phyloP scores from a whole-genome alignment of 1,140 invertebrate genomes.

The Magallana ariakensis region DNA sequence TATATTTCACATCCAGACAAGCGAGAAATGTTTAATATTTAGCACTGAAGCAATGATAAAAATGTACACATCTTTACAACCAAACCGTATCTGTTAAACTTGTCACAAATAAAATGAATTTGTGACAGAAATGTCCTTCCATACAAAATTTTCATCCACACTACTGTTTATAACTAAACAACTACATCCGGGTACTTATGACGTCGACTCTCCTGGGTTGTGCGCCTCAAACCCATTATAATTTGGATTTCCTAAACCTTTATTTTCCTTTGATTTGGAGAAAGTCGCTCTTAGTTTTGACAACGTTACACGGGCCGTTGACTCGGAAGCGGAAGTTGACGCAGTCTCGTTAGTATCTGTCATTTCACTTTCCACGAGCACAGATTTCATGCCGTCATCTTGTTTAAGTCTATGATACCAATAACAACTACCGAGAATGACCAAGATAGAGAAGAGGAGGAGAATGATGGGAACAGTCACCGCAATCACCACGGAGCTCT shows the following conservation, averaged over 20 bases:
- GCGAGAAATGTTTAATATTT: not conserved
- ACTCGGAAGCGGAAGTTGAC: conserved; percentile 25
- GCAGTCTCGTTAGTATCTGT: conserved; percentile 43
- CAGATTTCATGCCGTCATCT: conserved; percentile 47
- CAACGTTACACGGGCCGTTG: conserved; percentile 50
- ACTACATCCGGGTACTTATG: not conserved
- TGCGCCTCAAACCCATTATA: conserved; percentile 41
- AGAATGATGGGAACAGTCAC: conserved; percentile 56
- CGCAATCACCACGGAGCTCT: conserved; percentile 43
- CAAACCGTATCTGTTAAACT: no score
- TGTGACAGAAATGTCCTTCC: not conserved
- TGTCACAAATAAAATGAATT: conserved; percentile 8
- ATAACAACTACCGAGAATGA: conserved; percentile 46
- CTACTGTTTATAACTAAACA: not conserved
- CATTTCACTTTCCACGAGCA: conserved; percentile 56
- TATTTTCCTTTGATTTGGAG: conserved; percentile 56
- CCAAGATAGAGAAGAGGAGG: conserved; percentile 35
- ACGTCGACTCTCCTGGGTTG: conserved; percentile 3
- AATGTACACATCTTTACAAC: conserved; percentile 6
- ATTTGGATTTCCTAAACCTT: conserved; percentile 58
- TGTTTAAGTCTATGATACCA: conserved; percentile 42
- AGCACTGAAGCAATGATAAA: conserved; percentile 21
- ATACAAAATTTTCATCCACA: not conserved
- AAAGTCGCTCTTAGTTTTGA: conserved; percentile 57
- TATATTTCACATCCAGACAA: conserved; percentile 18